Evolutionary conservation across 2,888 invertebrate genomes (phyloP), one percentile per base, ranked within the genome.

Genomic region (Thalpophila matura): DNA sequence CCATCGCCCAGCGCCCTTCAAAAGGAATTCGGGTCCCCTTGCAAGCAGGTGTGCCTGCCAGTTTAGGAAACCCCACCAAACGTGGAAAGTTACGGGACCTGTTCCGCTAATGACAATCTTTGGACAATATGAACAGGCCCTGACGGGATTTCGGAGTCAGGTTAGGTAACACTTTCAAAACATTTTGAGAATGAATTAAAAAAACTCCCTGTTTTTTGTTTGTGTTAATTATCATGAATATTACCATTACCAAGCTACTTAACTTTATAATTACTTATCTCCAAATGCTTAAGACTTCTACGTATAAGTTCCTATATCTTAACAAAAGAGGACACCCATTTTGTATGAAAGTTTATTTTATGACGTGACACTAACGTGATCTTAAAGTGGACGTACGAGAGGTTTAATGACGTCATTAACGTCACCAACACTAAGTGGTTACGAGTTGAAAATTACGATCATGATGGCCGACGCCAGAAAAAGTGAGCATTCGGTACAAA

Each of bases 11-110:
- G 74, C 77, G 80, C 82, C 81, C 83, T 78, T 78, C 67, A 64
- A 61, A 74, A 84, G 78, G 80, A 84, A 84, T 86, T 83, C 75
- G 72, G 81, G 82, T 82, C 87, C 85, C 80, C 80, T 71, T 59
- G 53, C 60, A 73, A 86, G 89, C 91, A 91, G 91, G 91, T 91
- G 90, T 84, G 75, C 66, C 70, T 82, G 80, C 88, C 87, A 84
- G 87, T 86, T 87, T 74, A 79, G 75, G 80, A 79, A 73, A 77
- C 82, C 80, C 84, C 83, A 83, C 83, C 84, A 83, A 83, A 83
- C 78, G 81, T 78, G 77, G 83, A 84, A 83, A 88, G 84, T 85
- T 84, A 87, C 83, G 79, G 77, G 86, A 89, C 89, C 85, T 86
- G 90, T 86, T 87, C 81, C 78, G 71, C 81, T 82, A 86, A 85